These are phyloP conservation scores for Trachelus troglodyta DNA, from an alignment of 2,888 invertebrate species.

Conservation along the genomic window DNA sequence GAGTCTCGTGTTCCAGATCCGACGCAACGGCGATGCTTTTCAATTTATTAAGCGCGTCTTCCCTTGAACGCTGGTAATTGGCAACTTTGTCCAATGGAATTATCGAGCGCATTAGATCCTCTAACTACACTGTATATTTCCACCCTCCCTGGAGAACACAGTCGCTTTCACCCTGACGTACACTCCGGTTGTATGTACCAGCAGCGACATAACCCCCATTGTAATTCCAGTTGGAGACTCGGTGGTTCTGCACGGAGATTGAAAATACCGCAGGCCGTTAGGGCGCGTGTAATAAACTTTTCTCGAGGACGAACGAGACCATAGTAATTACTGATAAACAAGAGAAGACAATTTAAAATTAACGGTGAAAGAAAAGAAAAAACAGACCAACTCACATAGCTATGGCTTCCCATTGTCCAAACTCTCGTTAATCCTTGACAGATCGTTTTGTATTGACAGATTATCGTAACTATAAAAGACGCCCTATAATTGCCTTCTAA, in stretches of 20 bases:
- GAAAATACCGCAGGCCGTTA: not conserved
- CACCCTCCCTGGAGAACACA: not conserved
- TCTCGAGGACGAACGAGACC: not conserved
- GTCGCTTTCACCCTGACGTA: not conserved
- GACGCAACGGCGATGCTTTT: not conserved
- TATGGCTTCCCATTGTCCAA: not conserved
- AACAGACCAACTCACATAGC: not conserved
- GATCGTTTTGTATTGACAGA: conserved; percentile 4
- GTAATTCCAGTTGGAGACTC: not conserved
- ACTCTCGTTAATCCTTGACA: not conserved
- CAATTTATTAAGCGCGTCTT: not conserved
- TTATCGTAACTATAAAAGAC: conserved; percentile 9
- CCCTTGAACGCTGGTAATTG: not conserved
- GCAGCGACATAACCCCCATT: not conserved
- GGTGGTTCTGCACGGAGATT: not conserved
- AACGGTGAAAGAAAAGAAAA: not conserved
- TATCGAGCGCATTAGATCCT: not conserved
- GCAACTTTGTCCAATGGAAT: not conserved
- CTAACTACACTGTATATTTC: not conserved
- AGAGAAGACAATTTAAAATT: not conserved
- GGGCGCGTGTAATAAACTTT: not conserved
- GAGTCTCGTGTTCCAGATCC: not conserved
- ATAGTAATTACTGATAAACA: not conserved
- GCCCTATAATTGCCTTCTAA: conserved; percentile 16
- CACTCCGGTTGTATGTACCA: not conserved